Evolutionary conservation across 2,113 vertebrate species (phyloP).

Genomic region (Hyperoodon ampullatus): DNA sequence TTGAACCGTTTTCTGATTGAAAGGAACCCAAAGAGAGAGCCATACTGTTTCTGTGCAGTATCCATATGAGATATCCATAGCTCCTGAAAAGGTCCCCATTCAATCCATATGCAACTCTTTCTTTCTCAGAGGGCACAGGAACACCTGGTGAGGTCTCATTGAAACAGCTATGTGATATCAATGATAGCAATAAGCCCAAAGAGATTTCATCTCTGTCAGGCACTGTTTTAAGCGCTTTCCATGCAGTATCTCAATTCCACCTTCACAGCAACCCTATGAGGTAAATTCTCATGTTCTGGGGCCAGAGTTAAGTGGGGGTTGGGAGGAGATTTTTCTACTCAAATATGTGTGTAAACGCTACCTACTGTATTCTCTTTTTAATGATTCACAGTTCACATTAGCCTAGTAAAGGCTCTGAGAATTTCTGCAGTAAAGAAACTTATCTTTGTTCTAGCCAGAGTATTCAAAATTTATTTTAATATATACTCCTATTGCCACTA

Average conservation of each 20-base stretch:
- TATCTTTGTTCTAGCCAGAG: neutral
- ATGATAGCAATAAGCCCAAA: neutral
- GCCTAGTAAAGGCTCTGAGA: neutral
- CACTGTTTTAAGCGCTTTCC: neutral
- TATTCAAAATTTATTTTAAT: neutral
- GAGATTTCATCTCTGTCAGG: neutral
- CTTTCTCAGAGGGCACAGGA: neutral
- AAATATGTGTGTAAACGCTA: neutral
- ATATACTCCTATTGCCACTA: neutral
- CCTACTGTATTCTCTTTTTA: neutral
- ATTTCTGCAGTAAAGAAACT: neutral
- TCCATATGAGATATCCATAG: neutral
- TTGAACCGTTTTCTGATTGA: neutral
- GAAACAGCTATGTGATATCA: neutral
- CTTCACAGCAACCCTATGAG: neutral
- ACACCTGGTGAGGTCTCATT: neutral
- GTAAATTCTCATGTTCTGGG: neutral
- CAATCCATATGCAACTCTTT: neutral
- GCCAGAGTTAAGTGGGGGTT: no score
- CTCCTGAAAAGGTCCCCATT: neutral
- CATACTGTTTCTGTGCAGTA: neutral
- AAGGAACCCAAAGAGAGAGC: neutral
- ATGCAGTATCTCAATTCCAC: neutral
- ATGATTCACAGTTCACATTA: neutral
- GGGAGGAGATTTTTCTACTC: neutral